Evolutionary conservation across 2,888 invertebrate genomes (phyloP).

Genomic region (Campoplex capitator): DNA sequence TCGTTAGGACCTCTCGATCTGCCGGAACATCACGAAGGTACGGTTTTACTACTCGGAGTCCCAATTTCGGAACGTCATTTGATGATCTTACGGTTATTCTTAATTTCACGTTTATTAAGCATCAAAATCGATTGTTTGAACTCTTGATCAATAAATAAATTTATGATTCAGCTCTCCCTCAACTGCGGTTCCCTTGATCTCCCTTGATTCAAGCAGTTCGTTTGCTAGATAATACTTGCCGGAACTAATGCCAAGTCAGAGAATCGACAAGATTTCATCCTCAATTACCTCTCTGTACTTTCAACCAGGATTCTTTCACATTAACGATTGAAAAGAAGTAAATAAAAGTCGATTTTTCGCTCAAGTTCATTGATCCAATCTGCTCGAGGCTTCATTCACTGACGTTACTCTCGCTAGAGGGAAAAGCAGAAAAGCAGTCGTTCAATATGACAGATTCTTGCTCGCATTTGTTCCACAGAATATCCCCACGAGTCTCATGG

Average conservation of each 20-base stretch:
- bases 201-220: too few species aligned
- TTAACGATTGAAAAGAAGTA: neutral
- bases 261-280: too few species aligned
- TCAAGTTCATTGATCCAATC: neutral
- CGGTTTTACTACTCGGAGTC: neutral
- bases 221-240: too few species aligned
- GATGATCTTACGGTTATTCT: too few species aligned
- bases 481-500: slow-evolving; percentile 69
- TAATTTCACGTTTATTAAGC: too few species aligned
- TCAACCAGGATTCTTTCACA: neutral
- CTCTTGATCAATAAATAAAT: too few species aligned
- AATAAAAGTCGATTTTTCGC: neutral
- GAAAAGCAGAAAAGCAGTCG: too few species aligned
- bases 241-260: too few species aligned
- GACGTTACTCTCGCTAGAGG: neutral
- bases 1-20: slow-evolving; percentile 67
- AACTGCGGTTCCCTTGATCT: too few species aligned
- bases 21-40: slow-evolving; percentile 67
- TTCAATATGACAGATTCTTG: neutral
- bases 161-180: too few species aligned
- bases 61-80: neutral
- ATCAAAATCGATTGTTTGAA: too few species aligned
- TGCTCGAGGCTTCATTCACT: neutral
- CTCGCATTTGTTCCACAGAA: slow-evolving; percentile 39
- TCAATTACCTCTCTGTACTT: neutral